Conservation (phyloP, 92 coral and sea anemone genomes). For the Palythoa grandis region DNA sequence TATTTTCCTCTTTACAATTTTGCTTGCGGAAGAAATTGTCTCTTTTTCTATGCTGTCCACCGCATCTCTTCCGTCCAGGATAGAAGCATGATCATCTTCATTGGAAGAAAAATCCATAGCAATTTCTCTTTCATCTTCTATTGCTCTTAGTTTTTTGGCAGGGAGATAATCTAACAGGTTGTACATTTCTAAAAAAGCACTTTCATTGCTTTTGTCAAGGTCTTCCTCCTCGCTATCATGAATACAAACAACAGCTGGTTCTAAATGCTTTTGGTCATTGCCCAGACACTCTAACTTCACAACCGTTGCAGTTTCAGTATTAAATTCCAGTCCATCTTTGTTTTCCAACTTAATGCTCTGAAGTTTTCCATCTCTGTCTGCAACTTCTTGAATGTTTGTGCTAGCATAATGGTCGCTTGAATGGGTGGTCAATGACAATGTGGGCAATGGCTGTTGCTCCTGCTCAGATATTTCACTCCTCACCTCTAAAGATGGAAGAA, state of each 20-base stretch:
- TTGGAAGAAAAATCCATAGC: neutral
- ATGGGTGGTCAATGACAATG: neutral
- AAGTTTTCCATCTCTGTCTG: neutral
- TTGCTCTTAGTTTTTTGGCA: neutral
- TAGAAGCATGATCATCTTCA: neutral
- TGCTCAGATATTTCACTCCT: neutral
- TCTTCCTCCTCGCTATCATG: neutral
- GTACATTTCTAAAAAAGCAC: neutral
- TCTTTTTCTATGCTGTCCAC: neutral
- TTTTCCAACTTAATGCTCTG: neutral
- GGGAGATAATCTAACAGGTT: slow-evolving; percentile 17
- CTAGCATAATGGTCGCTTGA: neutral
- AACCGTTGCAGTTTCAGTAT: neutral
- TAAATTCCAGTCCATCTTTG: neutral
- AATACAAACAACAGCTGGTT: neutral
- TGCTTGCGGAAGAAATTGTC: neutral
- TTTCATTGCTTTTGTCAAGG: neutral
- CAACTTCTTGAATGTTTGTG: neutral
- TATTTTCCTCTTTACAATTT: neutral
- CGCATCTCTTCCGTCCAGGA: neutral
- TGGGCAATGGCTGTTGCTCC: neutral
- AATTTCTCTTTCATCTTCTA: neutral
- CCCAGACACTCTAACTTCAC: neutral
- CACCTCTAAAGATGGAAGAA: neutral
- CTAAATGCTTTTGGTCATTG: neutral